Conservation (phyloP, 2,888 invertebrate genomes). For the Disparrhopalites patrizii region DNA sequence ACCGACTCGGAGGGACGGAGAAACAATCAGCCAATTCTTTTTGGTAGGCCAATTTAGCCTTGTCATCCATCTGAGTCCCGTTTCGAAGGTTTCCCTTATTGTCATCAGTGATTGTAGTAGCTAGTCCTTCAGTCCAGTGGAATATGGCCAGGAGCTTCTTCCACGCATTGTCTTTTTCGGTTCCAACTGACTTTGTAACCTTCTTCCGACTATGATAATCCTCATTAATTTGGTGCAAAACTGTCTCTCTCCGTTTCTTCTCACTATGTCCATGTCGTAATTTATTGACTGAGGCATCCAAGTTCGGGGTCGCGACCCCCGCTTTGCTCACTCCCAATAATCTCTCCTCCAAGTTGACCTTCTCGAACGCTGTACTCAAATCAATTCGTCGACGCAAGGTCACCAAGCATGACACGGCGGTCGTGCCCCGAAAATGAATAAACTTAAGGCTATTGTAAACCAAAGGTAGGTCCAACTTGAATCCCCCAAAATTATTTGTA, state of each 20-base stretch:
- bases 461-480: slow-evolving; percentile 24
- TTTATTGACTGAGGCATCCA: too few relatives aligned
- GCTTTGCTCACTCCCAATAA: too few relatives aligned
- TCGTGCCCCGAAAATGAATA: slow-evolving; percentile 9
- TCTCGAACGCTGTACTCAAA: background rate
- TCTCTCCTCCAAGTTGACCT: slow-evolving; percentile 1
- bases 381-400: slow-evolving; percentile 3
- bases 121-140: slow-evolving; percentile 4
- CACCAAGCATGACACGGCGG: background rate
- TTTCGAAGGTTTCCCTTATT: background rate
- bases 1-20: background rate
- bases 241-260: background rate
- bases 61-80: background rate
- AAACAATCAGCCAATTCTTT: slow-evolving; percentile 21
- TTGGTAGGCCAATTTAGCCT: background rate
- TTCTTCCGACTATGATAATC: background rate
- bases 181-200: background rate
- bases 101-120: background rate
- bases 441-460: slow-evolving; percentile 23
- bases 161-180: background rate
- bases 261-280: too few relatives aligned
- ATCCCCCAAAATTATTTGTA: background rate
- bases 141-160: slow-evolving; percentile 4
- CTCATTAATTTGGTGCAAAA: background rate
- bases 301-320: too few relatives aligned